Evolutionary conservation across 2,888 invertebrate species (phyloP).

Genomic region (Trachelus tabidus): DNA sequence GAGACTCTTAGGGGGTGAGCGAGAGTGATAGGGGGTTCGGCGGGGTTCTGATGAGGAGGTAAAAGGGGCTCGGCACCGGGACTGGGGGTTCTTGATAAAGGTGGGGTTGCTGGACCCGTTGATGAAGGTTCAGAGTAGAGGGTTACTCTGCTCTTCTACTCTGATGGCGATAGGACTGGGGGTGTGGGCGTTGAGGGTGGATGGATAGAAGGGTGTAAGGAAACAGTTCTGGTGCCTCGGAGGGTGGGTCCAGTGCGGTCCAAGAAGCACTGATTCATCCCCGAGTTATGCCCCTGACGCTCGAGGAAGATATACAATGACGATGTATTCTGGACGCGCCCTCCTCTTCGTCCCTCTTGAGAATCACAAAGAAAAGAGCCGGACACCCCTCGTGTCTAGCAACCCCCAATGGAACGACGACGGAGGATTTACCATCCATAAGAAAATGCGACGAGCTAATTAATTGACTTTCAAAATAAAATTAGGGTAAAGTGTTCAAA

Average conservation of each 20-base stretch:
- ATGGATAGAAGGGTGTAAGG: constrained; percentile 23
- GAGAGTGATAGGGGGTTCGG: constrained; percentile 31
- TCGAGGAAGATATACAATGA: constrained; percentile 56
- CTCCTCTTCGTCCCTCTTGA: constrained; percentile 18
- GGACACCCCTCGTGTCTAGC: background rate
- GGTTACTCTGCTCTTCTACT: constrained; percentile 63
- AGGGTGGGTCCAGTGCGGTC: constrained; percentile 57
- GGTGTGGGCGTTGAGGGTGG: constrained; percentile 18
- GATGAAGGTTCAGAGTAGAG: constrained; percentile 65
- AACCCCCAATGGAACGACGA: background rate
- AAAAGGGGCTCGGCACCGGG: constrained; percentile 35
- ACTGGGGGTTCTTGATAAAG: constrained; percentile 60
- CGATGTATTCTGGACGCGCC: constrained; percentile 48
- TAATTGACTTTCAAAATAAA: background rate
- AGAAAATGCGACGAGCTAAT: background rate
- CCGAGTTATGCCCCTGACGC: constrained; percentile 54
- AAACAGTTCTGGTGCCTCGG: constrained; percentile 14
- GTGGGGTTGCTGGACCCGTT: constrained; percentile 64
- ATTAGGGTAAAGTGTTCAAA: background rate
- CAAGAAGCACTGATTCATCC: constrained; percentile 65
- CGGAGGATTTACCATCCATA: background rate
- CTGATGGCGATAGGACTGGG: constrained; percentile 55
- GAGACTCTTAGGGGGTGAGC: constrained; percentile 36
- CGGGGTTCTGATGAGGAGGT: constrained; percentile 17
- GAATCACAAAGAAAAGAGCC: background rate